A percentile compares a stretch with the other conserved stretches of the same genome.
Conservation (phyloP, 1,140 invertebrate genomes). For the Scaptomyza pallida region DNA sequence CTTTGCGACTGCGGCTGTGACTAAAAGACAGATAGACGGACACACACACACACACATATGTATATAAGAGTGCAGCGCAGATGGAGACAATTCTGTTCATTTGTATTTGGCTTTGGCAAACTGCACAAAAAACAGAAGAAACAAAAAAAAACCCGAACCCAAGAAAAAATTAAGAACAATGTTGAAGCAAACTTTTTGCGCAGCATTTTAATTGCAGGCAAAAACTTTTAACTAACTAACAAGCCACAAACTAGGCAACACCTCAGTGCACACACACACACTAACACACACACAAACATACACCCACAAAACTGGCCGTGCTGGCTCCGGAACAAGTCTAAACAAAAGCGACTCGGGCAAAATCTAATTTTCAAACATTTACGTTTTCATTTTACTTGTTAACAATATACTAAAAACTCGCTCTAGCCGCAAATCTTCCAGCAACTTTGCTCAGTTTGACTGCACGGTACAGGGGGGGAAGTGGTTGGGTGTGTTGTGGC, state of each 20-base stretch:
- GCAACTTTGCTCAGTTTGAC: conserved; percentile 10
- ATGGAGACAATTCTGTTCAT: conserved; percentile 70
- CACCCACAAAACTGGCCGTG: not conserved
- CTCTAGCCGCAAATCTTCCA: conserved; percentile 42
- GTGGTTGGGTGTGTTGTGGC: conserved; percentile 3
- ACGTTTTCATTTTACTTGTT: conserved; percentile 81
- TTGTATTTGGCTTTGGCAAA: conserved; percentile 78
- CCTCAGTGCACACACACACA: conserved; percentile 66
- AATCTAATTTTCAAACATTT: conserved; percentile 83
- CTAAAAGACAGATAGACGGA: conserved; percentile 30
- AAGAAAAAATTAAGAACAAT: conserved; percentile 78
- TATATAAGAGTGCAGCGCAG: conserved; percentile 10
- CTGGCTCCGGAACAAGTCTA: conserved; percentile 32
- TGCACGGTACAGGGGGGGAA: not conserved
- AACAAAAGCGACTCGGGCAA: conserved; percentile 70
- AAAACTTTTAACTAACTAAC: conserved; percentile 81
- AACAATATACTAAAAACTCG: conserved; percentile 62
- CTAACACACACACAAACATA: conserved; percentile 20
- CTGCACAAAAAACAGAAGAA: conserved; percentile 59
- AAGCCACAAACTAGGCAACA: conserved; percentile 79
- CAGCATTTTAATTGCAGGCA: conserved; percentile 81
- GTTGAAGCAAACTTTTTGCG: conserved; percentile 76
- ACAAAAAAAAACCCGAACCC: no score
- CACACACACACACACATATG: conserved; percentile 13
- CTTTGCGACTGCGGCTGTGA: conserved; percentile 57